These are phyloP conservation scores for Hassar affinis DNA, from an alignment of 2,113 vertebrate species.

Conservation along the genomic window DNA sequence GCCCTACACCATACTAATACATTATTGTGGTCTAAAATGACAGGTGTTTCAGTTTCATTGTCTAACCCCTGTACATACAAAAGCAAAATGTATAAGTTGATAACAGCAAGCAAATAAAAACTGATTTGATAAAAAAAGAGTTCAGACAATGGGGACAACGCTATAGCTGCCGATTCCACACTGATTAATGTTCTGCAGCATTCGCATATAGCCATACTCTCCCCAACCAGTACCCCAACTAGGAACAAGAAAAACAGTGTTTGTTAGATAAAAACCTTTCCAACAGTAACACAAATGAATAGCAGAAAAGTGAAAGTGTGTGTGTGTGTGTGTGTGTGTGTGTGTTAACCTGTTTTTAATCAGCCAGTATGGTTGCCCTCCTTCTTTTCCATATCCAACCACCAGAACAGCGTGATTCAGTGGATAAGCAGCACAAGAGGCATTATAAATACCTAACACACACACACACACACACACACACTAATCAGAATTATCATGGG, in stretches of 20 bases:
- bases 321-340: background rate
- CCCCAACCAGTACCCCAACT: slow-evolving; percentile 1
- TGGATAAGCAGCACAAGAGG: rapidly evolving
- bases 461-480: too few relatives aligned
- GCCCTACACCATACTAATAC: too few relatives aligned
- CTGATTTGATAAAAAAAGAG: background rate
- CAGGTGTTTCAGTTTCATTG: too few relatives aligned
- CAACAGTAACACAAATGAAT: background rate
- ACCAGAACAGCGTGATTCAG: background rate
- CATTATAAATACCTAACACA: slow-evolving; percentile 1
- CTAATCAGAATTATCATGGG: too few relatives aligned
- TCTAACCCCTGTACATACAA: too few relatives aligned
- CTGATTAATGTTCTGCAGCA: background rate
- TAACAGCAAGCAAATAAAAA: background rate
- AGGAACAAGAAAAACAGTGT: background rate
- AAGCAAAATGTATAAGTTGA: background rate
- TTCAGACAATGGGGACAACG: background rate
- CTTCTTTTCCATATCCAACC: slow-evolving; percentile 11
- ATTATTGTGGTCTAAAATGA: too few relatives aligned
- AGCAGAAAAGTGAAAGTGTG: background rate
- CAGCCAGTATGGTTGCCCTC: slow-evolving; percentile 4
- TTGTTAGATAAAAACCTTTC: background rate
- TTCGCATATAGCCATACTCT: background rate
- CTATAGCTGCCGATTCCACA: background rate
- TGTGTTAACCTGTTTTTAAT: slow-evolving; percentile 15